A percentile compares a stretch with the other conserved stretches of the same genome.
phyloP scores from a whole-genome alignment of 2,113 vertebrate genomes.

The Sprattus sprattus region DNA sequence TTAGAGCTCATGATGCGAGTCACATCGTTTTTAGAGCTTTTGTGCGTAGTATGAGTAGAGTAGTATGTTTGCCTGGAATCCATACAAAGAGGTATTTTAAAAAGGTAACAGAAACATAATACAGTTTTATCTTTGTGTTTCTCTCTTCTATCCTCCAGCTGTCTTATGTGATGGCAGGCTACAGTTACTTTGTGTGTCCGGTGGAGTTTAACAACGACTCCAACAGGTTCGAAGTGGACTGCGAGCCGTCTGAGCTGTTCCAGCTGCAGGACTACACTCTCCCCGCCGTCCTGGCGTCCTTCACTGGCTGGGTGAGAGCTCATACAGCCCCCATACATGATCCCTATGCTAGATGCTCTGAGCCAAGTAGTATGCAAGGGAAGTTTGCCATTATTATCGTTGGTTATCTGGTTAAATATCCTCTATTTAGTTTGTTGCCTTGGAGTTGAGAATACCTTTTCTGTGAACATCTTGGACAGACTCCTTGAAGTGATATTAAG shows the following conservation, averaged over 20 bases:
- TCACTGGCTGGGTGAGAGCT: constrained; percentile 84
- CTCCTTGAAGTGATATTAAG: background rate
- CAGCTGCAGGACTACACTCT: constrained; percentile 90
- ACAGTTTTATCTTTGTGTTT: background rate
- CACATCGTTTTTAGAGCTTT: background rate
- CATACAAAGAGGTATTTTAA: background rate
- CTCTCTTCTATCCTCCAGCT: constrained; percentile 68
- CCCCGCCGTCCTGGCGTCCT: constrained; percentile 80
- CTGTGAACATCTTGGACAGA: background rate
- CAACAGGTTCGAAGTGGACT: constrained; percentile 96
- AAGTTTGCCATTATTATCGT: background rate
- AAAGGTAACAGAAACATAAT: background rate
- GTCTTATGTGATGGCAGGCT: constrained; percentile 94
- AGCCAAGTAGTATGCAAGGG: background rate
- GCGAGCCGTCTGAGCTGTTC: constrained; percentile 89
- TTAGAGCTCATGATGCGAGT: background rate
- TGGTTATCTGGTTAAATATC: background rate
- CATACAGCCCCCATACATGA: background rate
- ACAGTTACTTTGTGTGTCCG: constrained; percentile 91
- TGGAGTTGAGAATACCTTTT: too few species aligned
- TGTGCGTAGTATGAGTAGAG: background rate
- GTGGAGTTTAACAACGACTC: constrained; percentile 97
- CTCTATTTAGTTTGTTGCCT: background rate
- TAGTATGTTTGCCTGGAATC: background rate
- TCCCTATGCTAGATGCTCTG: background rate